These are phyloP conservation scores for Oryzias melastigma DNA, from an alignment of 2,113 vertebrate species.

Conservation along the genomic window DNA sequence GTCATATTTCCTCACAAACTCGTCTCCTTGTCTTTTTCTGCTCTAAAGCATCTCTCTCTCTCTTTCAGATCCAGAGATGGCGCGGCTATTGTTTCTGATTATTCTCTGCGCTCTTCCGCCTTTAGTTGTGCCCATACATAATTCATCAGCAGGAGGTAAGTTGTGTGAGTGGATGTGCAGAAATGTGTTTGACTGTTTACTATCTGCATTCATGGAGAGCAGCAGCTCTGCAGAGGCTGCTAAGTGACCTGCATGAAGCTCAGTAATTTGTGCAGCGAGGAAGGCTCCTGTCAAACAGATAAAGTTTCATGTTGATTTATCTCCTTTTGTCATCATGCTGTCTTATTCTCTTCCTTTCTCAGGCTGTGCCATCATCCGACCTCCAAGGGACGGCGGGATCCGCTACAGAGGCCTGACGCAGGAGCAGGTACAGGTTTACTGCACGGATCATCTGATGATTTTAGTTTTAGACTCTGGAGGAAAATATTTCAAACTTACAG, in stretches of 20 bases:
- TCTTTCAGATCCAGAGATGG: constrained; percentile 76
- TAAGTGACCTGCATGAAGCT: constrained; percentile 47
- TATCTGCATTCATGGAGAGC: constrained; percentile 43
- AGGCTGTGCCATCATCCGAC: constrained; percentile 92
- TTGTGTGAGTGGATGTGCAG: constrained; percentile 24
- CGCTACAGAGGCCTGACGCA: constrained; percentile 93
- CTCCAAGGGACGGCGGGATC: constrained; percentile 92
- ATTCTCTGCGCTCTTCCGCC: constrained; percentile 69
- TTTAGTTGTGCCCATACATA: constrained; percentile 75
- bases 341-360: constrained; percentile 2
- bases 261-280: constrained; percentile 23
- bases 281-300: constrained; percentile 31
- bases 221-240: constrained; percentile 30
- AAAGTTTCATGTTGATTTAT: constrained; percentile 25
- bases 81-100: constrained; percentile 63
- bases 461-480: too few species aligned
- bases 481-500: too few species aligned
- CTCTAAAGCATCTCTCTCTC: constrained; percentile 20
- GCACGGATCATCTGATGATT: not conserved
- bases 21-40: constrained; percentile 1
- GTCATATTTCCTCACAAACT: constrained; percentile 23
- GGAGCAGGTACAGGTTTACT: constrained; percentile 74
- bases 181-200: constrained; percentile 32
- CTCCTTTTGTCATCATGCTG: not conserved
- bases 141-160: constrained; percentile 80